Evolutionary conservation across 2,113 vertebrate species (phyloP), one percentile per base, ranked within the genome.

Genomic region (Aramus guarauna): DNA sequence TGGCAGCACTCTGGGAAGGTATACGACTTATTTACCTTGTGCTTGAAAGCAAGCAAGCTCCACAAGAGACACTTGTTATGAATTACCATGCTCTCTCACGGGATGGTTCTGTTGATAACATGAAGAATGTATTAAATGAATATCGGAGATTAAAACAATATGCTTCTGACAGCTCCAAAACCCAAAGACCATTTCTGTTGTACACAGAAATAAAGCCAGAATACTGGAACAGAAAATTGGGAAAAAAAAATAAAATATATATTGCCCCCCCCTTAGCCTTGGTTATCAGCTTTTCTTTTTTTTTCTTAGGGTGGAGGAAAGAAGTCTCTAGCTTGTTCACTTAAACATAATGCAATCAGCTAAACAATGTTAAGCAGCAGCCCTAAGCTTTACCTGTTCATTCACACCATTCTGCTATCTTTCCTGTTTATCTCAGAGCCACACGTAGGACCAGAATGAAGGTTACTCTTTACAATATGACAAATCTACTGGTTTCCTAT

Each of bases 351-450:
- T 58, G 64, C 48, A 85, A 68, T 85, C 94, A 92, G 88, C 41
- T 86, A 32, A 24, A 80, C 26, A 32, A 81, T 32, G 87, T 4
- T 64, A 53, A 88, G 94, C 72, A 85, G 90, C 78, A 93, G 79
- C 82, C 29, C 90, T 47, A 12, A 73, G 78, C 75, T 82, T 78
- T 63, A 85, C 16, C 90, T 96, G 16, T 90, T 94, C 91, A 88
- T 92, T 96, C 96, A 95, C 97, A 97, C 95, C 87, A 64, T 52
- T 78, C 52, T 30, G n/a, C 89, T 97, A 96, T 97, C 97, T 98
- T 97, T 97, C 97, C 97, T 97, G 97, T 97, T 96, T 43, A 97
- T 97, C 97, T 97, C 59, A 37, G 72, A 90, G 87, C 78, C 87
- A 89, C 79, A 66, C 47, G 76, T 1, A 82, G 41, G 75, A 79